Evolutionary conservation across 2,888 invertebrate species (phyloP).

Genomic region (Pheosia gnoma): DNA sequence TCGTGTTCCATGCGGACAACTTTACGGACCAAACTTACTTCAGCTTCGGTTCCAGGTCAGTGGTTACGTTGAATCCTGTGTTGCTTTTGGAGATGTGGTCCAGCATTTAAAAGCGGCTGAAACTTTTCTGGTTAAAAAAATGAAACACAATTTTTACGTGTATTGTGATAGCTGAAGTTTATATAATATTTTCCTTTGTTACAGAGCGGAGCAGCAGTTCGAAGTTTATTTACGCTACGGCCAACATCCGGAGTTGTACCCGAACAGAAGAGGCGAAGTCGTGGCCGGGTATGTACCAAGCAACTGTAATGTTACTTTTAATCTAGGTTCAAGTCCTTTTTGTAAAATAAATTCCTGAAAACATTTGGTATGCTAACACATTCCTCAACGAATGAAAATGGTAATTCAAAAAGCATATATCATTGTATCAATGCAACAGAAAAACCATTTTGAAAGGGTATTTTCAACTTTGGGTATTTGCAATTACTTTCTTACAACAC

Average conservation of each 20-base stretch:
- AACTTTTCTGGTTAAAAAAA: too few species aligned
- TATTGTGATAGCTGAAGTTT: background rate
- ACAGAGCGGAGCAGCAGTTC: constrained; percentile 94
- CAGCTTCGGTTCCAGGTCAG: constrained; percentile 88
- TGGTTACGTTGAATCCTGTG: constrained; percentile 74
- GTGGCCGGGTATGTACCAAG: constrained; percentile 89
- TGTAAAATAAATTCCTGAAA: background rate
- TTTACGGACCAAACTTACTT: constrained; percentile 96
- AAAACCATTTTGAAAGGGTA: too few species aligned
- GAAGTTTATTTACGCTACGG: constrained; percentile 95
- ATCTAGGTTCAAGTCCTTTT: background rate
- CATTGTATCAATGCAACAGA: too few species aligned
- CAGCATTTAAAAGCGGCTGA: background rate
- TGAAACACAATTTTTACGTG: background rate
- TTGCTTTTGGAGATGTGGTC: background rate
- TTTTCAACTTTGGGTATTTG: too few species aligned
- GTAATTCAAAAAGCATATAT: too few species aligned
- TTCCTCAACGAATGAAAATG: too few species aligned
- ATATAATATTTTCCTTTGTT: constrained; percentile 17
- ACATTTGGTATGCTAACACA: too few species aligned
- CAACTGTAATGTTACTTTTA: background rate
- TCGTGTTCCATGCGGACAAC: constrained; percentile 95
- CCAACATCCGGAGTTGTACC: constrained; percentile 96
- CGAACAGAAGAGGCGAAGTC: constrained; percentile 94
- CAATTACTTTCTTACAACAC: background rate